phyloP scores from a whole-genome alignment of 1,140 invertebrate genomes.

The Caerostris darwini region DNA sequence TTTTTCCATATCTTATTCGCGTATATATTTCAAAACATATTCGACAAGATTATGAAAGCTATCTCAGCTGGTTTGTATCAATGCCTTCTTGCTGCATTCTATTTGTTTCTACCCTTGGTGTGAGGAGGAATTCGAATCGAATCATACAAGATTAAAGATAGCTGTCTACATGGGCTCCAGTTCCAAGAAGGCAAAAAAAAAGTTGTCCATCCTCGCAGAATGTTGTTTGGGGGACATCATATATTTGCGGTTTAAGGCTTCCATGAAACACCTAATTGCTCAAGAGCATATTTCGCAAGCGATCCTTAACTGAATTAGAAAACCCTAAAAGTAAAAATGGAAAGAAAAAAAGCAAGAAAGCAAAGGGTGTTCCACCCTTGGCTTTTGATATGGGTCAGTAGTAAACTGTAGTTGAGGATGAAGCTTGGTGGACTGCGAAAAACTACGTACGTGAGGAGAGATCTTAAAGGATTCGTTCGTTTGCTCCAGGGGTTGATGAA shows the following conservation, averaged over 20 bases:
- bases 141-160: neutral
- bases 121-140: neutral
- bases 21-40: no score
- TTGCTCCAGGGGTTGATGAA: constrained; percentile 11
- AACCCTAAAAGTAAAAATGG: neutral
- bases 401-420: neutral
- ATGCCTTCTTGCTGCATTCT: neutral
- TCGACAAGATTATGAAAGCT: no score
- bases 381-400: constrained; percentile 37
- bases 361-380: neutral
- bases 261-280: constrained; percentile 10
- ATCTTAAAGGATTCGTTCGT: constrained; percentile 14
- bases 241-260: constrained; percentile 6
- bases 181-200: neutral
- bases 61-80: neutral
- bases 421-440: neutral
- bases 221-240: neutral
- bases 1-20: no score
- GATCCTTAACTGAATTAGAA: neutral
- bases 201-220: neutral
- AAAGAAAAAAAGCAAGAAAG: neutral
- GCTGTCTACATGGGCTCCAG: neutral
- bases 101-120: neutral
- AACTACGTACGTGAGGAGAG: constrained; percentile 27
- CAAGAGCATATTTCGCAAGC: neutral